phyloP scores from a whole-genome alignment of 2,888 invertebrate species.

The Tetrapedia diversipes region DNA sequence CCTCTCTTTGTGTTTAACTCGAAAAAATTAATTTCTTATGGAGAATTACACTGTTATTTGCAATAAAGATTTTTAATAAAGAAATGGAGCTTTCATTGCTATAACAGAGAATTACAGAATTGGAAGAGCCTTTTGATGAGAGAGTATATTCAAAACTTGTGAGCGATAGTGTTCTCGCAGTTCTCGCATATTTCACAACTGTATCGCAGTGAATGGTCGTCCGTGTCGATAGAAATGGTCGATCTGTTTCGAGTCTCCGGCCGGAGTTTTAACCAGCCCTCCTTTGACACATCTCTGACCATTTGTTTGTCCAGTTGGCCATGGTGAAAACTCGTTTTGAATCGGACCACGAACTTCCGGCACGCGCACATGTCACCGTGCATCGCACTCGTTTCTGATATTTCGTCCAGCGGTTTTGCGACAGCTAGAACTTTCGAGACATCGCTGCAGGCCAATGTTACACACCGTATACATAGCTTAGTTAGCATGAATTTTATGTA shows the following conservation, averaged over 20 bases:
- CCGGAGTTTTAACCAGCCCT: constrained; percentile 23
- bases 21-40: too few species aligned
- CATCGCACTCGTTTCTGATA: constrained; percentile 24
- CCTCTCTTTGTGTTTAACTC: too few species aligned
- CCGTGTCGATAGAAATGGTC: constrained; percentile 16
- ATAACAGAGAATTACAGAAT: too few species aligned
- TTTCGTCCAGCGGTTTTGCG: constrained; percentile 3
- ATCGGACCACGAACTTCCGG: constrained; percentile 42
- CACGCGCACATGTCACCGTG: constrained; percentile 17
- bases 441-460: background rate
- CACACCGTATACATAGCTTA: too few species aligned
- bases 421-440: constrained; percentile 7
- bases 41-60: too few species aligned
- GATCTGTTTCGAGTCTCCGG: constrained; percentile 41
- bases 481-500: constrained; percentile 1
- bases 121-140: too few species aligned
- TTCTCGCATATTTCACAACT: background rate
- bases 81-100: too few species aligned
- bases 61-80: too few species aligned
- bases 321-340: constrained; percentile 38
- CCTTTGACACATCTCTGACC: background rate
- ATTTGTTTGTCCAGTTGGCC: constrained; percentile 32
- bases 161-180: too few species aligned
- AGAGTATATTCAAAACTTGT: too few species aligned
- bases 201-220: background rate